Evolutionary conservation across 2,113 vertebrate genomes (phyloP), one percentile per base, ranked within the genome.

Genomic region (Phylloscopus trochilus): DNA sequence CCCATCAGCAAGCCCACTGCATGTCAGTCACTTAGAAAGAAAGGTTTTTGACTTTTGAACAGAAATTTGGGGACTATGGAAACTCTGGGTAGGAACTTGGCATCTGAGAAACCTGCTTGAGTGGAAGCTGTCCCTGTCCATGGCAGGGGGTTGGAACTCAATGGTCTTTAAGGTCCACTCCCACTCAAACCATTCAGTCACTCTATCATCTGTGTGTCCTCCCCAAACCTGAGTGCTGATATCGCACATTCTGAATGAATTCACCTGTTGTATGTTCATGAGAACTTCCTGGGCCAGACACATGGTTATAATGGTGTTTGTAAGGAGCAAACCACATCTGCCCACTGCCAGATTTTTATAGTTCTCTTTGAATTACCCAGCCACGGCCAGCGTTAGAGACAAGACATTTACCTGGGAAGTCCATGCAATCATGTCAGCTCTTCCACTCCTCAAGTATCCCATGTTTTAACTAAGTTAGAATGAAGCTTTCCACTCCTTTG

Each of bases 241-340:
- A 67, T 2, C 31, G 60, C 47, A 43, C 16, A 15, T 26, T 56
- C 20, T 27, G 56, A 64, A 35, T 11, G 21, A 47, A 60, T 21
- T 64, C 56, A 75, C 35, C 53, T n/a, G 35, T 10, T 77, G 28
- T 8, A 49, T 3, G n/a, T 15, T 82, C 53, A 62, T 37, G 58
- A 62, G 46, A 68, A 16, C 16, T 49, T 47, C 27, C 60, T 13
- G 63, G 70, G 70, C 44, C 76, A 89, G 27, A 15, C 2, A 55
- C 6, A 10, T 0, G 11, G 37, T 24, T 37, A 3, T 2, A 31
- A 47, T 4, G 2, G 37, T 4, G 4, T 55, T 8, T 8, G 3
- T 14, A 46, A 77, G 51, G 60, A 62, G 60, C 13, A 52, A 87
- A 66, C 6, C 31, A 5, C 27, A 37, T 15, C 35, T 67, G n/a